phyloP scores from a whole-genome alignment of 2,113 vertebrate genomes.

The Triplophysa tibetana region DNA sequence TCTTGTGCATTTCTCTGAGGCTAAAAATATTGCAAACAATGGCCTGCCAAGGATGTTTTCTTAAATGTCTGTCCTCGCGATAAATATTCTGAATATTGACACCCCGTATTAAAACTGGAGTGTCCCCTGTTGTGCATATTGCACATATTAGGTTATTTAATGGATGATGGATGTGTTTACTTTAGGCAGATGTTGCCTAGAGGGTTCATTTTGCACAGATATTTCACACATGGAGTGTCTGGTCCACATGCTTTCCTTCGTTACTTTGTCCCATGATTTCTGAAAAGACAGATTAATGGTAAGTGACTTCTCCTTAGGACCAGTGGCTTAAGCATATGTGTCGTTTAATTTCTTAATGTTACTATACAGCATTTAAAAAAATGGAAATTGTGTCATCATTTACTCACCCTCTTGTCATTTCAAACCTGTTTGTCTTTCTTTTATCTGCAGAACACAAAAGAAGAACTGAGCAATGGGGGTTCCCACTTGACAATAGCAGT shows the following conservation, averaged over 20 bases:
- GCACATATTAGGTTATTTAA: conserved; percentile 62
- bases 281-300: not conserved
- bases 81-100: conserved; percentile 30
- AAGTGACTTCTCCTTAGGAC: not conserved
- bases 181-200: conserved; percentile 59
- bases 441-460: too few species aligned
- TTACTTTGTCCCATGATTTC: not conserved
- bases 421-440: too few species aligned
- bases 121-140: conserved; percentile 45
- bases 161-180: conserved; percentile 73
- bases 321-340: not conserved
- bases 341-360: conserved; percentile 36
- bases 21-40: conserved; percentile 53
- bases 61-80: conserved; percentile 42
- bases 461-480: too few species aligned
- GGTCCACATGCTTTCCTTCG: not conserved
- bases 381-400: too few species aligned
- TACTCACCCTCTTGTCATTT: too few species aligned
- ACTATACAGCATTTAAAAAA: not conserved
- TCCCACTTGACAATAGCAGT: too few species aligned
- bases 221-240: conserved; percentile 48
- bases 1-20: conserved; percentile 49
- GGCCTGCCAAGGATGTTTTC: conserved; percentile 45
- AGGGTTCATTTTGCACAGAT: conserved; percentile 51
- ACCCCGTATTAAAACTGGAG: conserved; percentile 54